Evolutionary conservation across 2,888 invertebrate species (phyloP), one percentile per base, ranked within the genome.

Genomic region (Meta bourneti): DNA sequence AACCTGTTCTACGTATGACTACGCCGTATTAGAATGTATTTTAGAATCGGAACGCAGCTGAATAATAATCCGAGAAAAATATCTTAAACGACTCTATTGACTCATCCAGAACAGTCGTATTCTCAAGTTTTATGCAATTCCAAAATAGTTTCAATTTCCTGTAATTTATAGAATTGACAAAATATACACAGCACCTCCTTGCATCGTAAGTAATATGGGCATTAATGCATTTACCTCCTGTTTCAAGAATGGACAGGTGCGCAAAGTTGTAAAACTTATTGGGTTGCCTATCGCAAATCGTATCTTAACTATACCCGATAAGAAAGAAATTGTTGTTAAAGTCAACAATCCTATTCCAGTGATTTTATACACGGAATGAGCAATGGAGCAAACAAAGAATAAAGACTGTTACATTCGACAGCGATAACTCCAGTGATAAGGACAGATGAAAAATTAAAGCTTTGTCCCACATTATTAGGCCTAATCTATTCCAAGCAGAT

Each of bases 191-290:
- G 34, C 34, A 4, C 34, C 34, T 34, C 61, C 61, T 11, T 79
- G 20, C 72, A 79, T 79, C 54, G 54, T 34, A 61, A 79, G n/a
- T 49, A n/a, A 49, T 61, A 79, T 61, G 20, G 79, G 61, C 61
- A 79, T 79, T 79, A 20, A 79, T 79, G 79, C 34, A 61, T 79
- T 79, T 69, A 20, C 61, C 79, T 61, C 34, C 79, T 79, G 79
- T 49, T 69, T 13, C 34, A 61, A 49, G 49, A 20, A n/a, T 82
- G 51, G 13, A 16, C 83, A 83, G 83, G 83, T 83, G 83, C 0
- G 7, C 54, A 74, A 52, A 83, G 19, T 11, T 7, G 8, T 52
- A 72, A 20, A 77, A 9, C 48, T 72, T 72, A 72, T 34, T 72
- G 20, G 52, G 19, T 72, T 83, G 72, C 51, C 20, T n/a, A 72